phyloP scores from a whole-genome alignment of 2,113 vertebrate species.

The Petromus typicus region DNA sequence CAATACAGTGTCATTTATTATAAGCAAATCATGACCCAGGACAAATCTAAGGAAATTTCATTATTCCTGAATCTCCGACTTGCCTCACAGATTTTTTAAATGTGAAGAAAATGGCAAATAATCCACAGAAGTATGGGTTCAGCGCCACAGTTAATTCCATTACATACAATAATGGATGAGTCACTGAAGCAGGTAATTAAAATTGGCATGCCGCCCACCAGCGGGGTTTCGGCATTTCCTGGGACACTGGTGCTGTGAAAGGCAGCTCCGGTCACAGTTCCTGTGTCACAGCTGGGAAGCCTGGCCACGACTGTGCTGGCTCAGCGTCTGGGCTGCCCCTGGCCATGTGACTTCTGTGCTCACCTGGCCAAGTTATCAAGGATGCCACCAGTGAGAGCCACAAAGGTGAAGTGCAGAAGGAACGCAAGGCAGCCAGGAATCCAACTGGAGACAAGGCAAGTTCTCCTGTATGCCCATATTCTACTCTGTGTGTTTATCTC shows the following conservation, averaged over 20 bases:
- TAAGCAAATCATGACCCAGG: constrained; percentile 23
- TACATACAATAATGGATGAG: neutral
- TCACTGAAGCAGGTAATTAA: constrained; percentile 71
- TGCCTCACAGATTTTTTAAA: constrained; percentile 23
- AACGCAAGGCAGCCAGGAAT: fast-evolving
- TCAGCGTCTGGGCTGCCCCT: neutral
- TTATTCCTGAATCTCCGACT: constrained; percentile 37
- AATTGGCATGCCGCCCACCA: neutral
- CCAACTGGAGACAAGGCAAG: fast-evolving
- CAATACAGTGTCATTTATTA: neutral
- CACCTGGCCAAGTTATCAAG: fast-evolving
- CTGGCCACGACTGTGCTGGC: fast-evolving
- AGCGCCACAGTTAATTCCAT: constrained; percentile 36
- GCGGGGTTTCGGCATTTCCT: neutral
- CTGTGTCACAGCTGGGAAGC: neutral
- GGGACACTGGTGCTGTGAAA: neutral
- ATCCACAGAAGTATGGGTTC: constrained; percentile 12
- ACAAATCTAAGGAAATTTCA: constrained; percentile 55
- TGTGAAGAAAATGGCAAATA: constrained; percentile 52
- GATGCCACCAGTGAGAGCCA: neutral
- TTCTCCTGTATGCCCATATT: fast-evolving
- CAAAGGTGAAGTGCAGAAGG: fast-evolving
- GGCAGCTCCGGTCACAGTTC: neutral
- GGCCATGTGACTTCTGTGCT: fast-evolving
- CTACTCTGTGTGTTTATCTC: no score